Percentiles rank a stretch among this genome's conserved stretches.
Evolutionary conservation across 1,140 invertebrate genomes (phyloP).

Genomic region (Myzus persicae): DNA sequence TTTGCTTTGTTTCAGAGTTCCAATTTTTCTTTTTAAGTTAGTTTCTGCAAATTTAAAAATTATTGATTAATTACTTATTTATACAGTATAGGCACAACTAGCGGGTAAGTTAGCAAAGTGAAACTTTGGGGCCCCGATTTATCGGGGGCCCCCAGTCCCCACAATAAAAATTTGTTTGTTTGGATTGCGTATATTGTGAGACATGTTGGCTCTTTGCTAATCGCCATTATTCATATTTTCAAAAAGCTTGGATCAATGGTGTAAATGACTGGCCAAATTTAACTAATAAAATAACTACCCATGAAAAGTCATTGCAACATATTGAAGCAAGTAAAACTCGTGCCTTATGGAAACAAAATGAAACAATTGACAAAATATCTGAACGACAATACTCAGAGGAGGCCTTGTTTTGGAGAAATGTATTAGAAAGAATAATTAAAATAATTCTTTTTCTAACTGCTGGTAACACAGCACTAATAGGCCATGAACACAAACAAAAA

Average conservation of each 20-base stretch:
- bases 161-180: too few species aligned
- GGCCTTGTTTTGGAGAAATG: constrained; percentile 17
- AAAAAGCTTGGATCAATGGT: constrained; percentile 6
- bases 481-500: too few species aligned
- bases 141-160: too few species aligned
- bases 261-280: constrained; percentile 1
- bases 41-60: too few species aligned
- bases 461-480: constrained; percentile 22
- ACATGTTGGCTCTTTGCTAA: constrained; percentile 22
- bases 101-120: too few species aligned
- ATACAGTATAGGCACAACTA: too few species aligned
- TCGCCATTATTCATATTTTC: background rate
- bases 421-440: constrained; percentile 11
- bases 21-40: too few species aligned
- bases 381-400: constrained; percentile 28
- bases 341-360: background rate
- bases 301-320: constrained; percentile 15
- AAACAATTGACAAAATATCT: background rate
- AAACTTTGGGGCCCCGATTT: too few species aligned
- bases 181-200: background rate
- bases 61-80: too few species aligned
- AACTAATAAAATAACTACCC: background rate
- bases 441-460: constrained; percentile 19
- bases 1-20: background rate
- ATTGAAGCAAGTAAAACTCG: background rate